Evolutionary conservation across 2,113 vertebrate species (phyloP).

Genomic region (Athene noctua): DNA sequence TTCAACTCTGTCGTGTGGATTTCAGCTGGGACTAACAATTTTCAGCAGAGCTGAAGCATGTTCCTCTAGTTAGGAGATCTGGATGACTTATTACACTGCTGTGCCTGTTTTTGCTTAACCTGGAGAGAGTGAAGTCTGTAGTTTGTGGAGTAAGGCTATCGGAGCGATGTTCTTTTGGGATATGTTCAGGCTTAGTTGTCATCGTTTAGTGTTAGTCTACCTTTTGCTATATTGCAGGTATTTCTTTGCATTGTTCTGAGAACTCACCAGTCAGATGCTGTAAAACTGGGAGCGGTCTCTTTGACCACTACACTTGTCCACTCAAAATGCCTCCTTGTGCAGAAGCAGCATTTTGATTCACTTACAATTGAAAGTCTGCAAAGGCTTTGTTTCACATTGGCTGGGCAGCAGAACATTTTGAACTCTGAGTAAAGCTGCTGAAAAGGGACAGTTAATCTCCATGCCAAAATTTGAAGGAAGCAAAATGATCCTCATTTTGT

Average conservation of each 20-base stretch:
- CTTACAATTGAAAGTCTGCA: background rate
- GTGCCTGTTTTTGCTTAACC: background rate
- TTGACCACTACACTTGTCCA: background rate
- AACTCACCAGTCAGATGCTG: background rate
- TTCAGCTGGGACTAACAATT: background rate
- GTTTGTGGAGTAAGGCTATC: background rate
- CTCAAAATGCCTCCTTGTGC: background rate
- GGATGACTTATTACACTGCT: background rate
- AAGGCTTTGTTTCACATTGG: background rate
- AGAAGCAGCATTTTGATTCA: background rate
- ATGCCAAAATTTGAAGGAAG: conserved; percentile 2
- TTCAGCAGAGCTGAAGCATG: background rate
- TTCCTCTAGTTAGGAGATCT: background rate
- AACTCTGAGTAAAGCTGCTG: conserved; percentile 19
- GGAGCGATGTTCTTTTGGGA: background rate
- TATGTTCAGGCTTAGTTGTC: background rate
- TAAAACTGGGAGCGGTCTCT: background rate
- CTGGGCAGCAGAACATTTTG: conserved; percentile 1
- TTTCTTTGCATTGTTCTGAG: background rate
- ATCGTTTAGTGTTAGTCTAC: background rate
- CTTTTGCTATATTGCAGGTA: background rate
- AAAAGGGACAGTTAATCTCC: background rate
- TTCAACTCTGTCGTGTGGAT: background rate
- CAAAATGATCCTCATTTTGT: background rate
- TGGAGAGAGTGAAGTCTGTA: background rate